Percentiles rank a stretch among this genome's conserved stretches.
Evolutionary conservation across 2,797 vertebrate species (phyloP).

Genomic region (Mormyrops attenuatus): DNA sequence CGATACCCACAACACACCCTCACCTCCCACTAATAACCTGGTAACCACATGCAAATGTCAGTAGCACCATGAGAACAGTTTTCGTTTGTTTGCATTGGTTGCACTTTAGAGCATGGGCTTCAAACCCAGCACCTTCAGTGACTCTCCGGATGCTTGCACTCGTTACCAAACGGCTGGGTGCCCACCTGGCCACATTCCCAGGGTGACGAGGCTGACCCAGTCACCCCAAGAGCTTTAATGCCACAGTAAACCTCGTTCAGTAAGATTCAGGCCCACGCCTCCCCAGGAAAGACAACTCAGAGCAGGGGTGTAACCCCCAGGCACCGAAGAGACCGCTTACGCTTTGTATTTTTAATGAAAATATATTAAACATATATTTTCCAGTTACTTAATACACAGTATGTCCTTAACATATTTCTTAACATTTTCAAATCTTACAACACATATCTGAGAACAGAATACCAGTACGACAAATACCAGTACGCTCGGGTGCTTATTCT

Average conservation of each 20-base stretch:
- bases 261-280: neutral
- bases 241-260: neutral
- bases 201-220: neutral
- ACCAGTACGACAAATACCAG: conserved; percentile 44
- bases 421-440: conserved; percentile 43
- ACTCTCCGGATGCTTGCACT: neutral
- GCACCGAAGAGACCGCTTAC: neutral
- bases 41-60: neutral
- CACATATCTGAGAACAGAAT: conserved; percentile 43
- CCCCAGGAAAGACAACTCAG: neutral
- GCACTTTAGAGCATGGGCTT: neutral
- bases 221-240: neutral
- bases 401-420: conserved; percentile 42
- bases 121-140: neutral
- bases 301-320: neutral
- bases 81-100: neutral
- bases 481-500: conserved; percentile 33
- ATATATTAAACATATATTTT: conserved; percentile 57
- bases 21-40: neutral
- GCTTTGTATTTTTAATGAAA: conserved; percentile 50
- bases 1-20: neutral
- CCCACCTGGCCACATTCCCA: neutral
- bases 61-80: neutral
- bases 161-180: neutral
- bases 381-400: conserved; percentile 50